Conservation (phyloP, 2,113 vertebrate species). For the Fregata magnificens region DNA sequence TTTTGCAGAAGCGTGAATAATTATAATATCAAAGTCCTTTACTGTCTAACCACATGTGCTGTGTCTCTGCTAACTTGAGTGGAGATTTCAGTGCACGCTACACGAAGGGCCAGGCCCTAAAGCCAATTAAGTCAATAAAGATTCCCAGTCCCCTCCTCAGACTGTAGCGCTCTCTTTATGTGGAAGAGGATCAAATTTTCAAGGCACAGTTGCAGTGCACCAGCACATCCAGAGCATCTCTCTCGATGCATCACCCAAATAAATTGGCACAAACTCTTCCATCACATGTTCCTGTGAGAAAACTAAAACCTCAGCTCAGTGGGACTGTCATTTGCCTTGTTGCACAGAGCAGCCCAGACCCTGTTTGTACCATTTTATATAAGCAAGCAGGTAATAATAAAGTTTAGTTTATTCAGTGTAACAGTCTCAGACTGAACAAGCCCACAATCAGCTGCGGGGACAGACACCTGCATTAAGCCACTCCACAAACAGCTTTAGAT, state of each 20-base stretch:
- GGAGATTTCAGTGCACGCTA: neutral
- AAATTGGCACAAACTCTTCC: neutral
- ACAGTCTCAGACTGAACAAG: neutral
- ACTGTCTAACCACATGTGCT: neutral
- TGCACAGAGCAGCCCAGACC: neutral
- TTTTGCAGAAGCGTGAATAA: neutral
- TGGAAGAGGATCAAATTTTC: neutral
- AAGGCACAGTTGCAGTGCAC: neutral
- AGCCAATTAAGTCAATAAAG: neutral
- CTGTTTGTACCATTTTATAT: neutral
- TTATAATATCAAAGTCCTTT: neutral
- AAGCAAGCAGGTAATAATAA: neutral
- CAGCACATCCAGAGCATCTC: neutral
- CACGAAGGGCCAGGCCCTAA: neutral
- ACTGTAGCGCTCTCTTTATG: rapidly evolving
- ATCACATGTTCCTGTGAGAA: rapidly evolving
- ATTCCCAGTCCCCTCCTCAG: neutral
- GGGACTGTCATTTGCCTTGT: neutral
- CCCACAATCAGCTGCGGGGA: neutral
- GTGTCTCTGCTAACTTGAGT: neutral
- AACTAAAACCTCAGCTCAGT: neutral
- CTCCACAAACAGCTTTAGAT: neutral
- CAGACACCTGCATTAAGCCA: neutral
- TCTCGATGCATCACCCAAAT: too few relatives aligned
- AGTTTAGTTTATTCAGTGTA: neutral